Conservation (phyloP, 2,113 vertebrate genomes). For the Tragulus kanchil region DNA sequence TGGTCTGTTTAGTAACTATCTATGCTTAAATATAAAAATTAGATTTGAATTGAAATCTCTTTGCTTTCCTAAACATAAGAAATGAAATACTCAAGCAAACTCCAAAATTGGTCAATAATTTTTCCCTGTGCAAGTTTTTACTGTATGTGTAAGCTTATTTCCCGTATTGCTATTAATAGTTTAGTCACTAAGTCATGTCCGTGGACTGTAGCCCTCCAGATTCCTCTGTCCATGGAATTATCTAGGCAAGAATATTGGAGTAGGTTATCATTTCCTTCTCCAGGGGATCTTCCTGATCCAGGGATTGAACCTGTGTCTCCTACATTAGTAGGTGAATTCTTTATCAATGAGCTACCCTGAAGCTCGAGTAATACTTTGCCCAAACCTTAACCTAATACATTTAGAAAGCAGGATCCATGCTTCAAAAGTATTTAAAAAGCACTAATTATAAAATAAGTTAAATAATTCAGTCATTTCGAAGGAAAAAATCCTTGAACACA, state of each 20-base stretch:
- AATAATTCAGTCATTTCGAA: neutral
- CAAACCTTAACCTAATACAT: neutral
- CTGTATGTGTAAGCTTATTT: neutral
- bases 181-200: neutral
- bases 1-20: neutral
- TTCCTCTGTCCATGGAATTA: neutral
- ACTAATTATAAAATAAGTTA: neutral
- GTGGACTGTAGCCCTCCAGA: neutral
- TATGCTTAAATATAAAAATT: slow-evolving; percentile 32
- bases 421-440: neutral
- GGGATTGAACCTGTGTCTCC: neutral
- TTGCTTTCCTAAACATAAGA: neutral
- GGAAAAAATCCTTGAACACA: neutral
- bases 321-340: neutral
- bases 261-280: neutral
- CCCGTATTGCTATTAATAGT: neutral
- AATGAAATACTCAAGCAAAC: neutral
- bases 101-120: neutral
- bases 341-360: neutral
- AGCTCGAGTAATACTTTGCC: neutral
- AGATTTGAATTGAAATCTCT: neutral
- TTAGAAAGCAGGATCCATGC: neutral
- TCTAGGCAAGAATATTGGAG: neutral
- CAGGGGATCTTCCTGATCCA: neutral
- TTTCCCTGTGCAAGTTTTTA: neutral